Conservation (phyloP, 2,888 invertebrate species). For the Argyresthia albistria region DNA sequence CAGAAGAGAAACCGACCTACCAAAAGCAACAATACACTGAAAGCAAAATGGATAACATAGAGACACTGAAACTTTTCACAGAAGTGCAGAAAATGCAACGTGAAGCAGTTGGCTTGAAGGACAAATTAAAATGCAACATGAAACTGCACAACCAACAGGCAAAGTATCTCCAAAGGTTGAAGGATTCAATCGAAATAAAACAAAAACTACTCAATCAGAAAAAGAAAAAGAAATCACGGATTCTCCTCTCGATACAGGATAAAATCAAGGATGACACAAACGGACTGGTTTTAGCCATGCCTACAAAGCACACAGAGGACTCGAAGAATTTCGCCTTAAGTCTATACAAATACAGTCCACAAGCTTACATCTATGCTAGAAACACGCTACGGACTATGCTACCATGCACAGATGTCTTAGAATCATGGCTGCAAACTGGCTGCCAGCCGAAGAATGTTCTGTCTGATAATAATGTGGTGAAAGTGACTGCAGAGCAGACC, state of each 20-base stretch:
- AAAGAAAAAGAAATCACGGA: slow-evolving; percentile 54
- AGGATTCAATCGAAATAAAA: slow-evolving; percentile 48
- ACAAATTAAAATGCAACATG: slow-evolving; percentile 48
- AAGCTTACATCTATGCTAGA: slow-evolving; percentile 57
- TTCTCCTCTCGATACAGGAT: slow-evolving; percentile 51
- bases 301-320: slow-evolving; percentile 55
- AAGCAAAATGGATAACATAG: slow-evolving; percentile 25
- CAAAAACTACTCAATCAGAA: slow-evolving; percentile 46
- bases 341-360: slow-evolving; percentile 61
- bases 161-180: slow-evolving; percentile 36
- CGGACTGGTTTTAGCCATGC: slow-evolving; percentile 58
- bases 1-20: slow-evolving; percentile 9
- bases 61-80: slow-evolving; percentile 48
- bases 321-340: slow-evolving; percentile 58
- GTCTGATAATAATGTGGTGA: slow-evolving; percentile 38
- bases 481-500: slow-evolving; percentile 50
- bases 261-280: slow-evolving; percentile 57
- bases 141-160: slow-evolving; percentile 46
- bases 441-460: slow-evolving; percentile 45
- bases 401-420: slow-evolving; percentile 54
- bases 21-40: slow-evolving; percentile 8
- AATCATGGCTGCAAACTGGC: slow-evolving; percentile 49
- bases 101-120: slow-evolving; percentile 39
- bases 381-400: slow-evolving; percentile 56
- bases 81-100: slow-evolving; percentile 57